These are phyloP conservation scores for Epinotia nisella DNA, from an alignment of 2,888 invertebrate species.

Conservation along the genomic window DNA sequence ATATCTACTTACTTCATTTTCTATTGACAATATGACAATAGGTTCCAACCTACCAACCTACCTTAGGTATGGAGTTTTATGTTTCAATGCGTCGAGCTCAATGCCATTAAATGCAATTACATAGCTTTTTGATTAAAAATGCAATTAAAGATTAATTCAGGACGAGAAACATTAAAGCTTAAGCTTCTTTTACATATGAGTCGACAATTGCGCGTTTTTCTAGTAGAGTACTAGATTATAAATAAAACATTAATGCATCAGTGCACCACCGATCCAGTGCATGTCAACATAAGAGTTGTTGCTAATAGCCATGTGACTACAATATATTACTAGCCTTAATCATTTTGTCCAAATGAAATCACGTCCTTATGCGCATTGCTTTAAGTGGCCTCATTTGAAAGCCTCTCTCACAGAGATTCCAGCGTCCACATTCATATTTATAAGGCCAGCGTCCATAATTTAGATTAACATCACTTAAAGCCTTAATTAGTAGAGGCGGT, in stretches of 20 bases:
- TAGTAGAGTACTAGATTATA: conserved; percentile 7
- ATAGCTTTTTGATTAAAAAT: conserved; percentile 5
- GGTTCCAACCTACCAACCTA: background rate
- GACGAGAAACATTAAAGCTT: background rate
- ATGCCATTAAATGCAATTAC: background rate
- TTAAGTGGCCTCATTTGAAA: conserved; percentile 33
- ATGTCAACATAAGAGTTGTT: conserved; percentile 5
- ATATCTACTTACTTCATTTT: background rate
- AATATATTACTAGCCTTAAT: background rate
- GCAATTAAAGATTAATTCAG: conserved; percentile 6
- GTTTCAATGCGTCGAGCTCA: background rate
- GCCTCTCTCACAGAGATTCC: conserved; percentile 32
- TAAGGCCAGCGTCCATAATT: conserved; percentile 46
- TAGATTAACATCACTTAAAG: conserved; percentile 50
- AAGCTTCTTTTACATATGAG: background rate
- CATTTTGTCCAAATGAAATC: conserved; percentile 16
- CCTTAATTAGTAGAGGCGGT: conserved; percentile 64
- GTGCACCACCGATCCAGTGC: background rate
- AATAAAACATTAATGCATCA: conserved; percentile 17
- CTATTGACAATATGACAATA: no score
- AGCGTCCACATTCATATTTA: conserved; percentile 41
- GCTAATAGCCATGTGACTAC: background rate
- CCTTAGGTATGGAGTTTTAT: background rate
- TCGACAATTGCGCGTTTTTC: conserved; percentile 12
- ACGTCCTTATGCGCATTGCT: conserved; percentile 25